Evolutionary conservation across 2,797 vertebrate species (phyloP).

Genomic region (Paramormyrops hopkinsi): DNA sequence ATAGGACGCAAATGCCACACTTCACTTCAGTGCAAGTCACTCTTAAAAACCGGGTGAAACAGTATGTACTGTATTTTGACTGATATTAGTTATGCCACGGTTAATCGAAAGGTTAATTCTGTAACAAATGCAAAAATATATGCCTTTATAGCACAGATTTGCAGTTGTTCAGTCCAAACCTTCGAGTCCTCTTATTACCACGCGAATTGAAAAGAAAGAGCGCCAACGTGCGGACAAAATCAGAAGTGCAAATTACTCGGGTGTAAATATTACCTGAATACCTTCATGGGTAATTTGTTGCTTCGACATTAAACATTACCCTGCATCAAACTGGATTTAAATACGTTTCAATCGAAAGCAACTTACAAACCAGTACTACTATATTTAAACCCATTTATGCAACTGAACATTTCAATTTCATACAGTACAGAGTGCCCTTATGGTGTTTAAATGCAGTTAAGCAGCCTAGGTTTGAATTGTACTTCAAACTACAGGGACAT

Average conservation of each 20-base stretch:
- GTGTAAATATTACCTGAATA: neutral
- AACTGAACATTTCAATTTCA: neutral
- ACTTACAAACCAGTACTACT: neutral
- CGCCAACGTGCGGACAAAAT: neutral
- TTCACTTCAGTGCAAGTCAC: neutral
- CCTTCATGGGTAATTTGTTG: neutral
- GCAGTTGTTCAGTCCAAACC: neutral
- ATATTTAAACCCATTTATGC: neutral
- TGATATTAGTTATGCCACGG: neutral
- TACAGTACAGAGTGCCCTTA: neutral
- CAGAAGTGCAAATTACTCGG: neutral
- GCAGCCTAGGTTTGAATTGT: neutral
- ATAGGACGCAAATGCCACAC: neutral
- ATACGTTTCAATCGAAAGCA: neutral
- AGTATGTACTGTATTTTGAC: neutral
- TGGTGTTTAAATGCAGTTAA: neutral
- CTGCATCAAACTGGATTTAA: neutral
- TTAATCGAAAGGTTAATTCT: neutral
- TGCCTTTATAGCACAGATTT: neutral
- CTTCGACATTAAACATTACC: neutral
- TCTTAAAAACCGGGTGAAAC: neutral
- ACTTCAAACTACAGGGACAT: neutral
- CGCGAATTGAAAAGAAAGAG: neutral
- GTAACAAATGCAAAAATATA: neutral
- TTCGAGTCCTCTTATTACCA: neutral